These are phyloP conservation scores for Aleiodes sp. DNA, from an alignment of 1,140 invertebrate genomes.

Conservation along the genomic window DNA sequence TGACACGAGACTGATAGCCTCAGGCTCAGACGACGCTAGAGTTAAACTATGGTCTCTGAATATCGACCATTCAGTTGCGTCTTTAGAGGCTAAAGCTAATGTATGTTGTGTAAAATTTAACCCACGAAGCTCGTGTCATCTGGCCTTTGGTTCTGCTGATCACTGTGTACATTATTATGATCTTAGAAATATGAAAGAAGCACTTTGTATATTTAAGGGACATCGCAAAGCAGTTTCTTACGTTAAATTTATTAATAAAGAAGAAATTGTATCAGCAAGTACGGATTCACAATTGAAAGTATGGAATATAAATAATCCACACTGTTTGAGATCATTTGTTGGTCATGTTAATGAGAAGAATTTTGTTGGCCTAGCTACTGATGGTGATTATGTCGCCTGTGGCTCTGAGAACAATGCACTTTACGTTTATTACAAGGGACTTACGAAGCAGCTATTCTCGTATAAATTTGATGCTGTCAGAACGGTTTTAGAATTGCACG, in stretches of 20 bases:
- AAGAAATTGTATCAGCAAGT: slow-evolving; percentile 93
- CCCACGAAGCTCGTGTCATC: slow-evolving; percentile 83
- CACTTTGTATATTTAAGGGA: slow-evolving; percentile 87
- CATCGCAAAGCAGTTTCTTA: slow-evolving; percentile 97
- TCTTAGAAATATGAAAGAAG: slow-evolving; percentile 84
- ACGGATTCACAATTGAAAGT: slow-evolving; percentile 95
- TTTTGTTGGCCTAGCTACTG: slow-evolving; percentile 95
- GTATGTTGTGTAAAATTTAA: slow-evolving; percentile 98
- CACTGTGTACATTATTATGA: slow-evolving; percentile 98
- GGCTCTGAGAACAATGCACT: slow-evolving; percentile 96
- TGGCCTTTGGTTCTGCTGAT: slow-evolving; percentile 95
- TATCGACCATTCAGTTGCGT: slow-evolving; percentile 86
- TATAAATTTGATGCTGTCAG: slow-evolving; percentile 89
- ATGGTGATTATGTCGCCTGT: slow-evolving; percentile 94
- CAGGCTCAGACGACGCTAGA: slow-evolving; percentile 93
- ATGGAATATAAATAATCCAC: slow-evolving; percentile 86
- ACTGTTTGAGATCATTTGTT: slow-evolving; percentile 88
- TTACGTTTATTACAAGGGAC: slow-evolving; percentile 92
- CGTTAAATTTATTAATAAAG: slow-evolving; percentile 91
- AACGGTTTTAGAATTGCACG: slow-evolving; percentile 81
- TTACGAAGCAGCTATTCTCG: slow-evolving; percentile 87
- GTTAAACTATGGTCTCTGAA: slow-evolving; percentile 95
- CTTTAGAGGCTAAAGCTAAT: slow-evolving; percentile 90
- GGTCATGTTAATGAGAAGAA: slow-evolving; percentile 97
- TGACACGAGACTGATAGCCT: slow-evolving; percentile 90